Evolutionary conservation across 2,797 vertebrate genomes (phyloP).

Genomic region (Vipera latastei): DNA sequence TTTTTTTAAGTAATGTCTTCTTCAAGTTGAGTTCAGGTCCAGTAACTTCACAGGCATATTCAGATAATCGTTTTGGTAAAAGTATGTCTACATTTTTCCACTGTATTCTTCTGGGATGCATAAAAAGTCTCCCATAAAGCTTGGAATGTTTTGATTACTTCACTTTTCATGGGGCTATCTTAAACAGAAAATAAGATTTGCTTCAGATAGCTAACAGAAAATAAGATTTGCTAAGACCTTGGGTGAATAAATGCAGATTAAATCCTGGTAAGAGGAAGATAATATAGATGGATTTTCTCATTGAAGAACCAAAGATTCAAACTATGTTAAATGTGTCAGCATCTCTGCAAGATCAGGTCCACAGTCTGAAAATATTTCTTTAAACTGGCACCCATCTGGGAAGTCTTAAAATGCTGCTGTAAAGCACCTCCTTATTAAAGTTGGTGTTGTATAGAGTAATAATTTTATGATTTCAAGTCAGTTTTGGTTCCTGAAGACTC

Average conservation of each 20-base stretch:
- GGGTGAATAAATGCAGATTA: neutral
- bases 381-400: neutral
- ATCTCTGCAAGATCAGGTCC: neutral
- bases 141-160: neutral
- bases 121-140: neutral
- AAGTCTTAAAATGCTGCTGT: neutral
- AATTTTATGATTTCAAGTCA: neutral
- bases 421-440: neutral
- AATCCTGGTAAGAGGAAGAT: neutral
- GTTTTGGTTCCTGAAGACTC: neutral
- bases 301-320: neutral
- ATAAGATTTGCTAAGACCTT: neutral
- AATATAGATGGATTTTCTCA: neutral
- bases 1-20: neutral
- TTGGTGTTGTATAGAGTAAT: neutral
- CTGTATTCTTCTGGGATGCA: neutral
- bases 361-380: neutral
- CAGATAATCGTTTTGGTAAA: neutral
- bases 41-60: neutral
- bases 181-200: neutral
- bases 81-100: neutral
- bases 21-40: neutral
- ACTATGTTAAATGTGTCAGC: neutral
- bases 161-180: neutral
- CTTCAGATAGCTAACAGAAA: neutral